A percentile compares a stretch with the other conserved stretches of the same genome.
These are phyloP conservation scores for Lasioglossum marginatum DNA, from an alignment of 2,888 invertebrate species.

Conservation along the genomic window DNA sequence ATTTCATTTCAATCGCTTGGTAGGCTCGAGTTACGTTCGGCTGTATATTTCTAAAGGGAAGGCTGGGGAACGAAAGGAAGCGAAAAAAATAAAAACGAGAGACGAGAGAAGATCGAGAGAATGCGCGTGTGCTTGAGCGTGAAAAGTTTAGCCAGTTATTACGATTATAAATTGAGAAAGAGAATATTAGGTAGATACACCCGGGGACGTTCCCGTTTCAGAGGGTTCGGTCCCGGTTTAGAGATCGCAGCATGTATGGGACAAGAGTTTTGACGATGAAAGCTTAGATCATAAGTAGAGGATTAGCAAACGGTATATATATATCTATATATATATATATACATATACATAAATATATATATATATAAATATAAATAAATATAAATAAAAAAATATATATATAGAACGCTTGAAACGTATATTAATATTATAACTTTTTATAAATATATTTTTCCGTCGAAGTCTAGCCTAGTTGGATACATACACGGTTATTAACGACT, in stretches of 20 bases:
- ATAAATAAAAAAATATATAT: slow-evolving; percentile 70
- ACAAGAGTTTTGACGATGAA: slow-evolving; percentile 72
- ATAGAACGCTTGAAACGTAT: slow-evolving; percentile 84
- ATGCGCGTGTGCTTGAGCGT: slow-evolving; percentile 54
- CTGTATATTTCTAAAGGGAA: slow-evolving; percentile 67
- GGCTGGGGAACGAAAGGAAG: slow-evolving; percentile 25
- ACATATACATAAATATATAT: slow-evolving; percentile 32
- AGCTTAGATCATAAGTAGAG: slow-evolving; percentile 79
- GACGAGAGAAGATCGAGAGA: slow-evolving; percentile 23
- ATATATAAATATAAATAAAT: slow-evolving; percentile 64
- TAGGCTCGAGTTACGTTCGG: slow-evolving; percentile 68
- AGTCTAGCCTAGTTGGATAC: slow-evolving; percentile 84
- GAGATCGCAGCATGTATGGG: slow-evolving; percentile 67
- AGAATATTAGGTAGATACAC: slow-evolving; percentile 55
- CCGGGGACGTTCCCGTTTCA: slow-evolving; percentile 42
- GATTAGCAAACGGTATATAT: slow-evolving; percentile 76
- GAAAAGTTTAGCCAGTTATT: slow-evolving; percentile 70
- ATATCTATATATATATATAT: slow-evolving; percentile 64
- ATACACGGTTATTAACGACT: slow-evolving; percentile 81
- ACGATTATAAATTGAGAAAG: slow-evolving; percentile 62
- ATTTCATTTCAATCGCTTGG: slow-evolving; percentile 73
- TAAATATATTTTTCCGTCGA: slow-evolving; percentile 85
- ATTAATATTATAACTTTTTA: slow-evolving; percentile 84
- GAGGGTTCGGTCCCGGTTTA: slow-evolving; percentile 37
- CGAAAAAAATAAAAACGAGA: slow-evolving; percentile 28